phyloP scores from a whole-genome alignment of 2,113 vertebrate species.

The Mellivora capensis region DNA sequence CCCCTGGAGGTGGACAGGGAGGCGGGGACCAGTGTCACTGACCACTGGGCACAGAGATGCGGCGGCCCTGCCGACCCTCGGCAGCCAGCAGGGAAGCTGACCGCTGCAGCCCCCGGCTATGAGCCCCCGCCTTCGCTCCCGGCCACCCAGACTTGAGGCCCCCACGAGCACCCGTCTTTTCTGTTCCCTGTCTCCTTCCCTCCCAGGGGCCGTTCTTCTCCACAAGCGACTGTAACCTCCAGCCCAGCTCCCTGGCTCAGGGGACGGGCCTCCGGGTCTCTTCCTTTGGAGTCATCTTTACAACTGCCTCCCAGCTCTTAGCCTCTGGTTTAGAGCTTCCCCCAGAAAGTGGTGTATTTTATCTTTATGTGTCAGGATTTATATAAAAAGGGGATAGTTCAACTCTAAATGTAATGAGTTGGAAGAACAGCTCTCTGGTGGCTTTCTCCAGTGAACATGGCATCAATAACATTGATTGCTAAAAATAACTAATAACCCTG shows the following conservation, averaged over 20 bases:
- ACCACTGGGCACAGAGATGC: fast-evolving
- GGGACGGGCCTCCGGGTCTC: background rate
- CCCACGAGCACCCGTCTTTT: background rate
- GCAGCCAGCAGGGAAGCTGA: background rate
- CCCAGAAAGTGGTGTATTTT: constrained; percentile 68
- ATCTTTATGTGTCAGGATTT: constrained; percentile 83
- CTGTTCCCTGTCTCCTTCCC: background rate
- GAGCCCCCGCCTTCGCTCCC: background rate
- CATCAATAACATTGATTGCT: constrained; percentile 82
- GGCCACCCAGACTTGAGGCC: background rate
- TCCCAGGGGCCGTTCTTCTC: background rate
- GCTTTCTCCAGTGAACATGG: constrained; percentile 68
- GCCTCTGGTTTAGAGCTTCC: constrained; percentile 26
- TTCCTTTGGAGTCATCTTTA: background rate
- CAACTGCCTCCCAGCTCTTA: background rate
- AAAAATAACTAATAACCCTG: constrained; percentile 79
- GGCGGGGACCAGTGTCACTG: background rate
- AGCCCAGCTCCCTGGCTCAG: background rate
- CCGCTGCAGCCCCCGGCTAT: fast-evolving
- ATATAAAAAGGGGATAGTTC: constrained; percentile 83
- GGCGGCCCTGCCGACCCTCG: fast-evolving
- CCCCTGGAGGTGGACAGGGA: background rate
- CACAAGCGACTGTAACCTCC: background rate
- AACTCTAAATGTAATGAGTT: constrained; percentile 82
- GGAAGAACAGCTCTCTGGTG: constrained; percentile 84